These are phyloP conservation scores for Zonitis immaculata DNA, from an alignment of 2,888 invertebrate genomes.

Conservation along the genomic window DNA sequence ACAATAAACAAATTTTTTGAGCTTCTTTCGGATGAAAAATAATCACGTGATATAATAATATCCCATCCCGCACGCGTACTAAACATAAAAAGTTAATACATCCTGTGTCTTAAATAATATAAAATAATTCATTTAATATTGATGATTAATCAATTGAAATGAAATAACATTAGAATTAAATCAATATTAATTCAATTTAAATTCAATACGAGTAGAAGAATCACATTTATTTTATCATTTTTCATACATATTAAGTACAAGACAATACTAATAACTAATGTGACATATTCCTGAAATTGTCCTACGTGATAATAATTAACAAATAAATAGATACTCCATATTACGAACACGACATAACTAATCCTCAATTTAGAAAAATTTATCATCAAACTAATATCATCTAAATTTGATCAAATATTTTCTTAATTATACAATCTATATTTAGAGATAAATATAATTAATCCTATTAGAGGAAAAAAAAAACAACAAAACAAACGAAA, in stretches of 20 bases:
- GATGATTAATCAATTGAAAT: background rate
- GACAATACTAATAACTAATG: constrained; percentile 18
- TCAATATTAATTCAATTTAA: constrained; percentile 9
- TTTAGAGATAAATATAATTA: background rate
- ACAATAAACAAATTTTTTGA: constrained; percentile 11
- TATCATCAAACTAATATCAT: background rate
- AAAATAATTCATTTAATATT: constrained; percentile 10
- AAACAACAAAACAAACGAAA: background rate
- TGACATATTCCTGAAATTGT: constrained; percentile 19
- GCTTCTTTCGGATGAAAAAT: constrained; percentile 14
- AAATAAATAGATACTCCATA: constrained; percentile 6
- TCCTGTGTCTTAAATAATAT: constrained; percentile 21
- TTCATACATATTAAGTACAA: constrained; percentile 17
- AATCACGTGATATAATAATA: constrained; percentile 23
- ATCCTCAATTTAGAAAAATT: background rate
- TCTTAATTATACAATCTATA: background rate
- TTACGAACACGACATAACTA: background rate
- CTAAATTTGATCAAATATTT: background rate
- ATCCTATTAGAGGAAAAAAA: background rate
- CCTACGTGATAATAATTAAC: constrained; percentile 18
- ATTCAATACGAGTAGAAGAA: constrained; percentile 12
- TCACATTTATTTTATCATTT: constrained; percentile 9
- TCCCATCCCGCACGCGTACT: constrained; percentile 27
- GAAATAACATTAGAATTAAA: constrained; percentile 9
- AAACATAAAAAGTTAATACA: constrained; percentile 21